Evolutionary conservation across 2,113 vertebrate genomes (phyloP).

Genomic region (Sinocyclocheilus grahami): DNA sequence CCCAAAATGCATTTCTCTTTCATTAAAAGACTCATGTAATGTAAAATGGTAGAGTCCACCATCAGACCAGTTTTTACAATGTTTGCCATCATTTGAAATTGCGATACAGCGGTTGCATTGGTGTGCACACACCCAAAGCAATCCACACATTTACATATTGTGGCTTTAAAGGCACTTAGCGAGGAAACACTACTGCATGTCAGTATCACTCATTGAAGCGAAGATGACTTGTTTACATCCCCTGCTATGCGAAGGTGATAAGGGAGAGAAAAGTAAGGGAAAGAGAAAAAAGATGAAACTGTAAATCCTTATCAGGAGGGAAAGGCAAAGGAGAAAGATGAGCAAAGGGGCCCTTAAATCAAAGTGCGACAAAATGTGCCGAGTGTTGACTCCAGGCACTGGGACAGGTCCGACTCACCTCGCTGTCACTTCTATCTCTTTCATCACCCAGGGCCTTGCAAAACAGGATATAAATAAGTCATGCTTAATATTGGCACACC

Average conservation of each 20-base stretch:
- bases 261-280: conserved; percentile 21
- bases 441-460: conserved; percentile 56
- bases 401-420: conserved; percentile 53
- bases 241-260: conserved; percentile 19
- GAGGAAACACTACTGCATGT: conserved; percentile 27
- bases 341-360: conserved; percentile 59
- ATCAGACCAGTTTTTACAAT: too few species aligned
- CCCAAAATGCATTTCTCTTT: background rate
- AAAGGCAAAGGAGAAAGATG: conserved; percentile 58
- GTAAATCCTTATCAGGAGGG: conserved; percentile 55
- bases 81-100: background rate
- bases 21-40: background rate
- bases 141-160: conserved; percentile 8
- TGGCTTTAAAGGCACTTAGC: conserved; percentile 31
- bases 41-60: background rate
- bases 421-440: conserved; percentile 56
- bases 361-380: conserved; percentile 61
- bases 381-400: conserved; percentile 40
- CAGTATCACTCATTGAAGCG: conserved; percentile 43
- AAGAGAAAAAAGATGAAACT: conserved; percentile 40
- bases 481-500: conserved; percentile 69
- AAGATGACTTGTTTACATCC: conserved; percentile 46
- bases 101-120: background rate
- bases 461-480: conserved; percentile 73
- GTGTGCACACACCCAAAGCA: conserved; percentile 11